Percentiles rank a stretch among this genome's conserved stretches.
Conservation (phyloP, 2,113 vertebrate genomes). For the Haplochromis burtoni region DNA sequence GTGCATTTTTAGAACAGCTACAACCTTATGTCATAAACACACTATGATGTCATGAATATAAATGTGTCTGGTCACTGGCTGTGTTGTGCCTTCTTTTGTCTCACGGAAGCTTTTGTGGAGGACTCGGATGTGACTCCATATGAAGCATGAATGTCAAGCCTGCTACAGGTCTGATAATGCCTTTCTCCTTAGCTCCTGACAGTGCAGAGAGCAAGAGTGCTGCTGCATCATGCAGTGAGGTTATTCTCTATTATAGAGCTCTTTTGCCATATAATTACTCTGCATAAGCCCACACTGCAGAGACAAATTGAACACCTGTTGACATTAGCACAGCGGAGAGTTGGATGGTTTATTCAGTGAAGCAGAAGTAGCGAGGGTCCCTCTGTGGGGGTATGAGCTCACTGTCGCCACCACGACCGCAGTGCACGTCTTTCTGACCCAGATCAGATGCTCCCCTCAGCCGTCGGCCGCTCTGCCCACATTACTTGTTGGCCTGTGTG, state of each 20-base stretch:
- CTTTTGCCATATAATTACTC: neutral
- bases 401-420: neutral
- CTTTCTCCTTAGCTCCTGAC: neutral
- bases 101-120: neutral
- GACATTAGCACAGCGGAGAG: neutral
- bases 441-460: neutral
- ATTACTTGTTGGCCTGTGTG: neutral
- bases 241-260: neutral
- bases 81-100: neutral
- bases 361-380: neutral
- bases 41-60: neutral
- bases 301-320: slow-evolving; percentile 11
- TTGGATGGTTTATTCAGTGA: neutral
- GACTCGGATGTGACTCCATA: neutral
- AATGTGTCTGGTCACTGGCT: neutral
- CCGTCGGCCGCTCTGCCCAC: neutral
- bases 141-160: neutral
- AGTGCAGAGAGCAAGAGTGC: neutral
- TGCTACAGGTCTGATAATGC: neutral
- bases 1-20: neutral
- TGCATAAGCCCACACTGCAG: neutral
- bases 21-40: neutral
- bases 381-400: neutral
- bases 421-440: neutral
- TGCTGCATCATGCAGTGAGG: neutral